Percentiles rank a stretch among this genome's conserved stretches.
These are phyloP conservation scores for Steinernema carpocapsae DNA, from an alignment of 2,888 invertebrate species.

Conservation along the genomic window DNA sequence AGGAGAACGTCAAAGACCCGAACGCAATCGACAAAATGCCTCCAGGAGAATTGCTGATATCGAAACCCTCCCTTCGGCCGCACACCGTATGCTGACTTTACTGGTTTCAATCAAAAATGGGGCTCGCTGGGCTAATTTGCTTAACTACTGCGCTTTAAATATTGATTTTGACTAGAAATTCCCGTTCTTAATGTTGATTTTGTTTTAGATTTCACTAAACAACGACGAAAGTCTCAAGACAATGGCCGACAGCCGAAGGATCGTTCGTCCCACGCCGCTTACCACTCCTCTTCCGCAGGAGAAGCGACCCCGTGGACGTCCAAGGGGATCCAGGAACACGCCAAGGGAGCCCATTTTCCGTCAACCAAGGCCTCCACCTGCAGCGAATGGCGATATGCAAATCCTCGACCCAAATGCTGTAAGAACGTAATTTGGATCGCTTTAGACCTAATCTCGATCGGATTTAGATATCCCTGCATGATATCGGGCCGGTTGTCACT, in stretches of 20 bases:
- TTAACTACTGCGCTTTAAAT: background rate
- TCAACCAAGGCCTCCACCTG: background rate
- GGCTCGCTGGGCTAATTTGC: too few relatives aligned
- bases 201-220: conserved; percentile 3
- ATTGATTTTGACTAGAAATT: background rate
- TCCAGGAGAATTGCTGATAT: conserved; percentile 21
- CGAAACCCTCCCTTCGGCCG: conserved; percentile 2
- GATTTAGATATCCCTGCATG: conserved; percentile 16
- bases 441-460: background rate
- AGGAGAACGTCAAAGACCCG: conserved; percentile 25
- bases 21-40: conserved; percentile 15
- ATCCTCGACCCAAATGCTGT: conserved; percentile 17
- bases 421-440: background rate
- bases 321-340: conserved; percentile 22
- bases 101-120: background rate
- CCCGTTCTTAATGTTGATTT: background rate
- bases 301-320: conserved; percentile 2
- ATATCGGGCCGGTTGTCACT: background rate
- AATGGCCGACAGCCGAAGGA: conserved; percentile 8
- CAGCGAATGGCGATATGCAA: conserved; percentile 12
- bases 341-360: background rate
- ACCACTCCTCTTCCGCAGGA: background rate
- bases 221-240: conserved; percentile 12
- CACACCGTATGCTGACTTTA: background rate
- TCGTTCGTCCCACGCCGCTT: background rate